Evolutionary conservation across 2,113 vertebrate genomes (phyloP), one percentile per base, ranked within the genome.

Genomic region (Phyllostomus hastatus): DNA sequence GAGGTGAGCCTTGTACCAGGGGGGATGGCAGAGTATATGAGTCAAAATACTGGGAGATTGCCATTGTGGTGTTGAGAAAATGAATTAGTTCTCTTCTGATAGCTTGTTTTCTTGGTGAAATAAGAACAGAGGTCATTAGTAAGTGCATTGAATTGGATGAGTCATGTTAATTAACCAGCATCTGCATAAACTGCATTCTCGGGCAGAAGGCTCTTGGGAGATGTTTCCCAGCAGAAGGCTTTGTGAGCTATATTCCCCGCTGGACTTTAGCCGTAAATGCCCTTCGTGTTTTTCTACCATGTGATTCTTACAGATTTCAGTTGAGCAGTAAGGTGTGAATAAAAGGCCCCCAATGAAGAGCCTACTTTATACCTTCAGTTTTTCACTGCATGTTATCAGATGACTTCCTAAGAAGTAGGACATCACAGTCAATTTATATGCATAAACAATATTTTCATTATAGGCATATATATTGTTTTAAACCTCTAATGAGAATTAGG

Each of bases 71-170:
- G 28, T 28, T 33, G 66, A 84, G 80, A 93, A 80, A n/a, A 89
- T 67, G 26, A 73, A 57, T 92, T 89, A n/a, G 48, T 73, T 95
- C 22, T 96, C 38, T 83, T 41, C n/a, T 81, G 52, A 76, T 90
- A 90, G 73, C 19, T 75, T 83, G 73, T 52, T 93, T 89, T 85
- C 73, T 95, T 31, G 9, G 72, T 80, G 57, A 85, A 75, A 52
- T 59, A 85, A 91, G 88, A 43, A 83, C 26, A 0, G 14, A 80
- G 64, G 72, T 92, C 72, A 73, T 80, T 70, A 80, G 35, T 22
- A 84, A 88, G 54, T 92, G 28, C 46, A 66, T 24, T 66, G 35
- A 61, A 87, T 64, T 38, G 14, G 50, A 46, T 91, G 76, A 83
- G 31, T 91, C 83, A 64, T 35, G 43, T 35, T 88, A 61, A 78